These are phyloP conservation scores for Chascanopsetta lugubris DNA, from an alignment of 2,113 vertebrate species.

Conservation along the genomic window DNA sequence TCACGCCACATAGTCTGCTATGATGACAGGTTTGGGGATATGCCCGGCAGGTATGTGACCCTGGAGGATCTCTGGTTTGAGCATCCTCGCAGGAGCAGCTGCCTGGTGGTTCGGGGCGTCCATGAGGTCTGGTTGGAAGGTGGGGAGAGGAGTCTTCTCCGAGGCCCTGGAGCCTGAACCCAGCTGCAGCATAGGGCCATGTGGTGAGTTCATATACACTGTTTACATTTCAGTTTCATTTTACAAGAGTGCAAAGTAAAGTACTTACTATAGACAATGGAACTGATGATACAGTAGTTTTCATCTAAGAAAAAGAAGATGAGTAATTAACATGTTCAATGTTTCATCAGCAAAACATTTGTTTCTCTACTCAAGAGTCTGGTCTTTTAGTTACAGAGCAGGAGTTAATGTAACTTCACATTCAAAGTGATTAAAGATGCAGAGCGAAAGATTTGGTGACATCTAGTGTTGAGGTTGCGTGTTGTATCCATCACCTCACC, in stretches of 20 bases:
- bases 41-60: conserved; percentile 92
- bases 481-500: no score
- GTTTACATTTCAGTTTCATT: not conserved
- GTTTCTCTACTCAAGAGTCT: not conserved
- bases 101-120: not conserved
- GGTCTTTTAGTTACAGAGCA: no score
- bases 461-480: no score
- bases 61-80: conserved; percentile 86
- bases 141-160: conserved; percentile 61
- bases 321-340: not conserved
- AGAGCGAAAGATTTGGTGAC: no score
- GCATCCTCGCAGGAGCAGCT: conserved; percentile 51
- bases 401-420: no score
- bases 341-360: not conserved
- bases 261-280: conserved; percentile 75
- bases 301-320: conserved; percentile 76
- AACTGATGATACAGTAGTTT: conserved; percentile 73
- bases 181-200: conserved; percentile 44
- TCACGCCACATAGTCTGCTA: conserved; percentile 95
- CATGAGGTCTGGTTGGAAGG: conserved; percentile 61
- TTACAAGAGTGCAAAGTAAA: not conserved
- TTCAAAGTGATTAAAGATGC: no score
- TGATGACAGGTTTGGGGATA: conserved; percentile 93
- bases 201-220: conserved; percentile 1
- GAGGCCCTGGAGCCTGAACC: conserved; percentile 66